Percentiles rank a stretch among this genome's conserved stretches.
Evolutionary conservation across 2,888 invertebrate genomes (phyloP).

Genomic region (Drosophila demipolita): DNA sequence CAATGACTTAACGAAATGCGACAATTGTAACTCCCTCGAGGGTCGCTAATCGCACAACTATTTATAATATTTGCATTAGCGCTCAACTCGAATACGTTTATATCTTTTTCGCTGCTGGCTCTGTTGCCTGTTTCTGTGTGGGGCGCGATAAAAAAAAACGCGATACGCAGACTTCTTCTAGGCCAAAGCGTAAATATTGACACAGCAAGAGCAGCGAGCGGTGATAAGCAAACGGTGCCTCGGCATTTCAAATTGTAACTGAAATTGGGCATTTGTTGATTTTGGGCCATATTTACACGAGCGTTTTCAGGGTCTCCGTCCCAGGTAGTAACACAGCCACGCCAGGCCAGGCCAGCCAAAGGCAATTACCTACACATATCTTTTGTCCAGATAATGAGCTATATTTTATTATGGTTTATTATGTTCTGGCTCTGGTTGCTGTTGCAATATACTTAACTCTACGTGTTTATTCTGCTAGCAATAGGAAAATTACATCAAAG

Average conservation of each 20-base stretch:
- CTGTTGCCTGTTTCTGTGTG: constrained; percentile 2
- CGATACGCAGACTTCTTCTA: constrained; percentile 9
- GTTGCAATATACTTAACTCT: not conserved
- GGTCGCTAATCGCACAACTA: constrained; percentile 26
- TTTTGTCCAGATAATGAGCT: not conserved
- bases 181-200: constrained; percentile 53
- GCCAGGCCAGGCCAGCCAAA: not conserved
- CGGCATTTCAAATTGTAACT: not conserved
- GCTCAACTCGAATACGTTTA: constrained; percentile 28
- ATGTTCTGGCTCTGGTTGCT: not conserved
- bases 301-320: constrained; percentile 6
- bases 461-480: not conserved
- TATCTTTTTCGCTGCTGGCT: constrained; percentile 1
- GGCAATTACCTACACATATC: constrained; percentile 4
- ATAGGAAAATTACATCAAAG: not conserved
- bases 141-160: constrained; percentile 36
- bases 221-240: constrained; percentile 47
- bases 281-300: constrained; percentile 39
- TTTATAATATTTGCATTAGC: constrained; percentile 62
- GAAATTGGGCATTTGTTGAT: constrained; percentile 20
- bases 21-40: constrained; percentile 36
- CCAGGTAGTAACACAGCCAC: not conserved
- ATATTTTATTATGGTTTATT: not conserved
- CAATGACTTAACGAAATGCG: constrained; percentile 45
- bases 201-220: constrained; percentile 9